Evolutionary conservation across 2,888 invertebrate species (phyloP).

Genomic region (Macropis europaea): DNA sequence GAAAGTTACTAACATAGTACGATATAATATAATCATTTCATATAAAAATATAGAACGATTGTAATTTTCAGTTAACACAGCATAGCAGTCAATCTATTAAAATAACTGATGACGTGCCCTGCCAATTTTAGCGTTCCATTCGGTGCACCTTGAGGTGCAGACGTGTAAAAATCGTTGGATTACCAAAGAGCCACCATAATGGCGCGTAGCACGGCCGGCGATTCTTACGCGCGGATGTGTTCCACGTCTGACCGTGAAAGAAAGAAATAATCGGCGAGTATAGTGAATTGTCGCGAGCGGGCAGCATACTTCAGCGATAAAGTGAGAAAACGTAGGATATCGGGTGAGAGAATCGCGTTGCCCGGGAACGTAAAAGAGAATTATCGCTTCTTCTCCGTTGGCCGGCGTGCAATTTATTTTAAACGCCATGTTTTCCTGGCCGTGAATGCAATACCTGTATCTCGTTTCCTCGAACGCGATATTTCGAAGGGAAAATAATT

Average conservation of each 20-base stretch:
- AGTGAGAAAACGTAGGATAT: background rate
- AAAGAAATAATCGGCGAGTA: background rate
- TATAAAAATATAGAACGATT: too few relatives aligned
- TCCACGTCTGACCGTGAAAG: too few relatives aligned
- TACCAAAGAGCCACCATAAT: background rate
- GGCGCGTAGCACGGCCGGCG: too few relatives aligned
- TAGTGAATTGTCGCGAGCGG: background rate
- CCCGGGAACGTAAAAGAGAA: background rate
- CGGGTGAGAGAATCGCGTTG: background rate
- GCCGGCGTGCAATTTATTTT: background rate
- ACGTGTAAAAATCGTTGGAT: too few relatives aligned
- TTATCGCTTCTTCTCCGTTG: background rate
- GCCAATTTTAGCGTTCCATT: too few relatives aligned
- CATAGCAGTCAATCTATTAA: too few relatives aligned
- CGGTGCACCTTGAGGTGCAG: too few relatives aligned
- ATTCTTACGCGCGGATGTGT: too few relatives aligned
- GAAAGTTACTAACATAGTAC: too few relatives aligned
- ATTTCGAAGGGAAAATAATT: background rate
- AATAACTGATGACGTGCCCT: too few relatives aligned
- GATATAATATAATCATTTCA: too few relatives aligned
- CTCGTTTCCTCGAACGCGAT: background rate
- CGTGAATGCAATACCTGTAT: background rate
- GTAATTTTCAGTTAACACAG: too few relatives aligned
- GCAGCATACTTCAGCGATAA: background rate
- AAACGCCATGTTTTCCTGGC: background rate